Evolutionary conservation across 2,113 vertebrate species (phyloP).

Genomic region (Ploceus nigricollis): DNA sequence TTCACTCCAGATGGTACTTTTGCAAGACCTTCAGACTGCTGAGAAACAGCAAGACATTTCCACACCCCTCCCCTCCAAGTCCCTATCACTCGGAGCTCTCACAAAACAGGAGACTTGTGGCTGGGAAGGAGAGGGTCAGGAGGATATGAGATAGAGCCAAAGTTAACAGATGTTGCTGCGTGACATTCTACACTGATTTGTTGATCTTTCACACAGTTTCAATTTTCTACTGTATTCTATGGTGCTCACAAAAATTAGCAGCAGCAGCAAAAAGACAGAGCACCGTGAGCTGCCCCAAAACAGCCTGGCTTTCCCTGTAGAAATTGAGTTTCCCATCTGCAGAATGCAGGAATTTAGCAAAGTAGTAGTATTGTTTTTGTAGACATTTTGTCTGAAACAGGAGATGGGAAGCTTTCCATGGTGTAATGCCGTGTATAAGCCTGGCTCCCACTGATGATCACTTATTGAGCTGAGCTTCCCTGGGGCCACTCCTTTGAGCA

Average conservation of each 20-base stretch:
- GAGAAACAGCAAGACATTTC: neutral
- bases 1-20: constrained; percentile 27
- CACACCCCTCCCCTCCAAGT: neutral
- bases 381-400: constrained; percentile 39
- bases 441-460: neutral
- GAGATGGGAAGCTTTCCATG: neutral
- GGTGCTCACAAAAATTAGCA: constrained; percentile 62
- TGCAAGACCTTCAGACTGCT: constrained; percentile 6
- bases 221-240: constrained; percentile 62
- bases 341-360: constrained; percentile 7
- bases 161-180: constrained; percentile 55
- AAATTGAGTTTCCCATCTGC: constrained; percentile 18
- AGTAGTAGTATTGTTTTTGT: neutral
- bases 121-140: constrained; percentile 10
- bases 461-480: neutral
- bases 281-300: neutral
- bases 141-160: constrained; percentile 38
- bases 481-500: neutral
- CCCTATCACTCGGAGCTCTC: neutral
- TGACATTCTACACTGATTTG: constrained; percentile 59
- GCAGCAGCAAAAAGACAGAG: constrained; percentile 51
- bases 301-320: neutral
- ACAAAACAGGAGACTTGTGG: constrained; percentile 31
- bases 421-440: neutral
- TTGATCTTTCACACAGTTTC: constrained; percentile 70